Evolutionary conservation across 1,140 invertebrate genomes (phyloP), one percentile per base, ranked within the genome.

Genomic region (Pogonomyrmex barbatus): DNA sequence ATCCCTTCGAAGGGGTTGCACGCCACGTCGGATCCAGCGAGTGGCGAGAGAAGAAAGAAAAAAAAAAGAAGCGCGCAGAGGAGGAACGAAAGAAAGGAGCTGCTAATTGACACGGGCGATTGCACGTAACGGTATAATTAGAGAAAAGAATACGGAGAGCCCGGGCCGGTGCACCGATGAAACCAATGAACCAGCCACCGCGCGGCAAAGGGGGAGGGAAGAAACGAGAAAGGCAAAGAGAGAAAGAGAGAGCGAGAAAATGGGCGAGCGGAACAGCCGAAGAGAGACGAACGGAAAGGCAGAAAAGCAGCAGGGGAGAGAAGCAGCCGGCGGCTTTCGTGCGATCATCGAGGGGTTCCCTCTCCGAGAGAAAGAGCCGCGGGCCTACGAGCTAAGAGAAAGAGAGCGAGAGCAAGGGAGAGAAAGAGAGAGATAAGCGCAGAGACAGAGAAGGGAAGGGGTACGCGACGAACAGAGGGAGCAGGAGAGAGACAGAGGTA

Each of bases 61-160:
- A 86, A 82, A 62, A 83, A 56, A 70, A 84, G 71, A 86, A 85
- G 83, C 67, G 83, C 56, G 68, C 58, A 81, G 76, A 82, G 76
- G 78, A 84, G 60, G 58, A 91, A 89, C 85, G 89, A 89, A 90
- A 92, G 89, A 89, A 92, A 92, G 87, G 91, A 92, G 91, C 79
- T 91, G 88, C 92, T 93, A 93, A 93, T 93, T 91, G 92, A 93
- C 92, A 92, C 91, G 91, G 84, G 89, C 92, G 92, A 93, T 93
- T 93, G 92, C 92, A 90, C 91, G 91, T 88, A 92, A 91, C 92
- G 87, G 88, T 91, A 92, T 93, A 93, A 93, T 93, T 92, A 92
- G 91, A 92, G 91, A 93, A 91, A 92, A 92, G 92, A 93, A 93
- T 93, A 88, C 88, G 88, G 83, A 90, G 91, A 76, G 39, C 87